Percentiles rank a stretch among this genome's conserved stretches.
Conservation (phyloP, 1,140 invertebrate genomes). For the Chionoecetes opilio region DNA sequence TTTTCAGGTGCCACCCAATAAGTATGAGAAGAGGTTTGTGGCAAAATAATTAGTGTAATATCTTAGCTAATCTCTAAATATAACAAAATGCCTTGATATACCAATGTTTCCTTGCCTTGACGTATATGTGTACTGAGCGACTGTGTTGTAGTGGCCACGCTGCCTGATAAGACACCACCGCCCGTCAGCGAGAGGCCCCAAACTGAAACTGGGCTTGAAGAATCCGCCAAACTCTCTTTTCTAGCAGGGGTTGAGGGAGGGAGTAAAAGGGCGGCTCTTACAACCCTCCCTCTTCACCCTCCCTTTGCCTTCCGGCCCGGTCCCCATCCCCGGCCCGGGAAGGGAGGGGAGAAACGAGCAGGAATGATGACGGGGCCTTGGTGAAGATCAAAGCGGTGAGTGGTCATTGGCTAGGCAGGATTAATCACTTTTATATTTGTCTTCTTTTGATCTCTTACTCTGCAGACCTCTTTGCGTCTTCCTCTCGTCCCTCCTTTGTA, state of each 20-base stretch:
- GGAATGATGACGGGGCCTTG: constrained; percentile 12
- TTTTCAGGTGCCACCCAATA: too few species aligned
- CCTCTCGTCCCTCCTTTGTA: not conserved
- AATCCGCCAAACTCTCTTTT: constrained; percentile 18
- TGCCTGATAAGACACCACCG: not conserved
- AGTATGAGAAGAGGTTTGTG: too few species aligned
- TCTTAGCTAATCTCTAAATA: too few species aligned
- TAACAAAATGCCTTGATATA: too few species aligned
- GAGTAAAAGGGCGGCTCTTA: too few species aligned
- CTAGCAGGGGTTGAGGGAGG: too few species aligned
- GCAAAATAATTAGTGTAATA: too few species aligned
- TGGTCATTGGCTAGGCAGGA: constrained; percentile 24
- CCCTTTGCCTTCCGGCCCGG: too few species aligned
- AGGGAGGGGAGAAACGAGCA: not conserved
- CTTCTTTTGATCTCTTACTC: constrained; percentile 13
- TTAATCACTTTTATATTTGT: constrained; percentile 24
- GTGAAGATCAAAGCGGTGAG: constrained; percentile 1
- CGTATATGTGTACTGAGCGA: not conserved
- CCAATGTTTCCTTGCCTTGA: too few species aligned
- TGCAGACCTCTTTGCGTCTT: constrained; percentile 8
- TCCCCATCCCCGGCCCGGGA: not conserved
- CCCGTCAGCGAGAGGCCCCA: not conserved
- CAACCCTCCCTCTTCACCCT: too few species aligned
- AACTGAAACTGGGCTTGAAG: not conserved
- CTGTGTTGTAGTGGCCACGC: not conserved